Base-by-base conservation (phyloP, 2,797 vertebrate genomes). In the Coendou prehensilis region DNA sequence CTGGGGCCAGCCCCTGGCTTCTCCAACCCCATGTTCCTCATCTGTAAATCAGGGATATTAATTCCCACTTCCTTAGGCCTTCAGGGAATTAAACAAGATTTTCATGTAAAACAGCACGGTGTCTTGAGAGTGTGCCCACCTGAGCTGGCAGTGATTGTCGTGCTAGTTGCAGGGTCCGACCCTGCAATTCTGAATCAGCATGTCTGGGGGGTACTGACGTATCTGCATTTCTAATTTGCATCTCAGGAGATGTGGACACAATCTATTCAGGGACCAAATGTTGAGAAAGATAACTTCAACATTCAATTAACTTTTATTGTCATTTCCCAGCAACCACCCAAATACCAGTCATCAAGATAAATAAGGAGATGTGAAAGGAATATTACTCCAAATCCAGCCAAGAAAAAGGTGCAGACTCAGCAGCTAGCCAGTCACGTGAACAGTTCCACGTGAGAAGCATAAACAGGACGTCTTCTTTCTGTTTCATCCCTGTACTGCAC, bases 151-250 rank as follows among this genome's bases (percentile, higher is more conserved):
- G 20, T 80, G 84, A 73, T 30, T 63, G 52, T 86, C 91, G 67
- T 47, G 5, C n/a, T 52, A 76, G 73, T 85, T 64, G 33, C 14
- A 57, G 47, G 79, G 33, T n/a, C 56, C 17, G 4, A 4, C 71
- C 56, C 6, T 1, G n/a, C 75, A 28, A 67, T 92, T 87, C 86
- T n/a, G 50, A 93, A 59, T 93, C 80, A 33, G 26, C 47, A 2
- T 23, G 14, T 79, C 64, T 86, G 13, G 45, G 8, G 7, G n/a
- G 33, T 17, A 41, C 26, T 87, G 80, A 89, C 59, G 45, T 81
- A 86, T 92, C 52, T 96, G 67, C 81, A 26, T 87, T 73, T 80
- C 84, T 69, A 22, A 75, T 96, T 87, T 87, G 71, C 85, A 80
- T 85, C 59, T 67, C 11, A 45, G 17, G 41, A 79, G 26, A 33